Percentiles rank a stretch among this genome's conserved stretches.
phyloP scores from a whole-genome alignment of 2,113 vertebrate genomes.

The Atlantisia rogersi region DNA sequence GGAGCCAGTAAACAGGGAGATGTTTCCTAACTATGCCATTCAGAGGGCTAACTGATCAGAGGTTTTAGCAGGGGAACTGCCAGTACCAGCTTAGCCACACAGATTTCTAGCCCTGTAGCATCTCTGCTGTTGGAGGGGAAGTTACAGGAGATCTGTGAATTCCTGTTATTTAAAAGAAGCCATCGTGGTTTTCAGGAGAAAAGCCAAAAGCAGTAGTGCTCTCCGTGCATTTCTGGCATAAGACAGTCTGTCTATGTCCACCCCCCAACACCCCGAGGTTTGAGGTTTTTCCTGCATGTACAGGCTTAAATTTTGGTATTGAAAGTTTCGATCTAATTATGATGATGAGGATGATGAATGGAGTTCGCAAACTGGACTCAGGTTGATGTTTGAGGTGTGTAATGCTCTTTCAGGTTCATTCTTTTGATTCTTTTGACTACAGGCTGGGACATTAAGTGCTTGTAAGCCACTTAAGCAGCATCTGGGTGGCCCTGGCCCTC shows the following conservation, averaged over 20 bases:
- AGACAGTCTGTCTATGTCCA: background rate
- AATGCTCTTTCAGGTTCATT: background rate
- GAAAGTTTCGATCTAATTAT: background rate
- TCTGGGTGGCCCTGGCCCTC: background rate
- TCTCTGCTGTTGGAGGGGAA: background rate
- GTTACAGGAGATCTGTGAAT: background rate
- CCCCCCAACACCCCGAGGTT: accelerated
- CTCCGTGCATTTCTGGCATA: background rate
- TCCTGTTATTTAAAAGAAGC: background rate
- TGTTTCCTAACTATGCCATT: background rate
- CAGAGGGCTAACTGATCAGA: background rate
- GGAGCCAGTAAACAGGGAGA: background rate
- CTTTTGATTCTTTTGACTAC: background rate
- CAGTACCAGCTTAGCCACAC: background rate
- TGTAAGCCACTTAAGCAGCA: background rate
- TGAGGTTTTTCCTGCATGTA: background rate
- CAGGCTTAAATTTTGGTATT: background rate
- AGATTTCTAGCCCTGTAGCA: background rate
- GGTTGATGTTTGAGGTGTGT: background rate
- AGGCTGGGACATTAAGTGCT: background rate
- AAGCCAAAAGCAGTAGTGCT: background rate
- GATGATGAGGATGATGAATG: background rate
- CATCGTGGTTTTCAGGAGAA: background rate
- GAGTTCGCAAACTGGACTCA: background rate
- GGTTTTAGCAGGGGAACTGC: background rate